Evolutionary conservation across 2,888 invertebrate species (phyloP).

Genomic region (Oithona nana): DNA sequence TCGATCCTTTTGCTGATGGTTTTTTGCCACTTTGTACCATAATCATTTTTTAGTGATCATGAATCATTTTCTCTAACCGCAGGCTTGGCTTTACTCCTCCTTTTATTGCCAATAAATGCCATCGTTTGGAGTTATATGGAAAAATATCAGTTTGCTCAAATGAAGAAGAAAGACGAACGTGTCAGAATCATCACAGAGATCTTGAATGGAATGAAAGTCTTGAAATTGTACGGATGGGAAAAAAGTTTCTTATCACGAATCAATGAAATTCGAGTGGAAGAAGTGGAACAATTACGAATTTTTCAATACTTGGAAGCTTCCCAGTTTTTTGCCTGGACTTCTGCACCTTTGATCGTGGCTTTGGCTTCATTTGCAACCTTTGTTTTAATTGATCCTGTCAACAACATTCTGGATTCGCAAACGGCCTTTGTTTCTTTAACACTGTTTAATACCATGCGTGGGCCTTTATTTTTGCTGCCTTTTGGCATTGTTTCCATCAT

Average conservation of each 20-base stretch:
- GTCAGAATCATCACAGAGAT: constrained; percentile 88
- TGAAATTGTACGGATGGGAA: constrained; percentile 94
- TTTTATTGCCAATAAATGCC: constrained; percentile 30
- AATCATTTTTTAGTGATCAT: too few relatives aligned
- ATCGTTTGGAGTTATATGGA: constrained; percentile 14
- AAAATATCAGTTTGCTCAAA: constrained; percentile 14
- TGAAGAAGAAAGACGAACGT: constrained; percentile 29
- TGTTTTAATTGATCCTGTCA: constrained; percentile 53
- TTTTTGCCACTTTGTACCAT: too few relatives aligned
- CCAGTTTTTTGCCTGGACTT: constrained; percentile 43
- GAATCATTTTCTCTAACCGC: background rate
- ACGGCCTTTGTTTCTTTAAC: constrained; percentile 90
- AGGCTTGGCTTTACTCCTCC: constrained; percentile 22
- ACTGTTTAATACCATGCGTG: constrained; percentile 88
- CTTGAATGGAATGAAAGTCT: constrained; percentile 75
- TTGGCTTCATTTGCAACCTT: constrained; percentile 55
- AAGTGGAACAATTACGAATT: constrained; percentile 54
- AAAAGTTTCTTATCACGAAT: constrained; percentile 67
- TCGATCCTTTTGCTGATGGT: too few relatives aligned
- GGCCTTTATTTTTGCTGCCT: constrained; percentile 87
- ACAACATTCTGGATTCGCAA: constrained; percentile 60
- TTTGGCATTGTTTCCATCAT: constrained; percentile 53
- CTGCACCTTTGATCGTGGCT: constrained; percentile 68
- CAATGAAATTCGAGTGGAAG: constrained; percentile 43
- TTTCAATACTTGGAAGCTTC: constrained; percentile 43